phyloP scores from a whole-genome alignment of 2,888 invertebrate genomes.

The Cephus rjabovi region DNA sequence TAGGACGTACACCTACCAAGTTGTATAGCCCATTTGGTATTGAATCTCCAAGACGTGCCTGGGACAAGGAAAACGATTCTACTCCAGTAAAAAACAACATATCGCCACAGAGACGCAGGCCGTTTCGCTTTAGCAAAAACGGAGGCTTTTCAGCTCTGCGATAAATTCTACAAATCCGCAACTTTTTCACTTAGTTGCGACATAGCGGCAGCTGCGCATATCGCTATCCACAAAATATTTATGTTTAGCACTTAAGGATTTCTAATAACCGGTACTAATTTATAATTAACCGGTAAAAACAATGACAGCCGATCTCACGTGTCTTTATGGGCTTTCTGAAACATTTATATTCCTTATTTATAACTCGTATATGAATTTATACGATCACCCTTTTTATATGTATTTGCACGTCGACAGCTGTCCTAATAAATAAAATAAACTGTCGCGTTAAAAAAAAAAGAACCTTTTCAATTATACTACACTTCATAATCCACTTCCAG shows the following conservation, averaged over 20 bases:
- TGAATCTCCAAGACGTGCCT: constrained; percentile 73
- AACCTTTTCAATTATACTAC: neutral
- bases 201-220: constrained; percentile 21
- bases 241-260: constrained; percentile 12
- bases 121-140: constrained; percentile 52
- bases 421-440: neutral
- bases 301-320: neutral
- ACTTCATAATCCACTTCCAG: neutral
- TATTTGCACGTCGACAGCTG: neutral
- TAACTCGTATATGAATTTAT: constrained; percentile 24
- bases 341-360: constrained; percentile 21
- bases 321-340: constrained; percentile 21
- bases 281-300: neutral
- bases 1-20: constrained; percentile 78
- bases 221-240: constrained; percentile 25
- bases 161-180: constrained; percentile 34
- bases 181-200: neutral
- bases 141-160: constrained; percentile 56
- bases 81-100: constrained; percentile 61
- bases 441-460: neutral
- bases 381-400: constrained; percentile 3
- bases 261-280: neutral
- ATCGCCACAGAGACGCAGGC: constrained; percentile 48
- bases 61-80: constrained; percentile 70
- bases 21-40: constrained; percentile 83